These are phyloP conservation scores for Luperina nickerlii DNA, from an alignment of 2,888 invertebrate genomes.

Conservation along the genomic window DNA sequence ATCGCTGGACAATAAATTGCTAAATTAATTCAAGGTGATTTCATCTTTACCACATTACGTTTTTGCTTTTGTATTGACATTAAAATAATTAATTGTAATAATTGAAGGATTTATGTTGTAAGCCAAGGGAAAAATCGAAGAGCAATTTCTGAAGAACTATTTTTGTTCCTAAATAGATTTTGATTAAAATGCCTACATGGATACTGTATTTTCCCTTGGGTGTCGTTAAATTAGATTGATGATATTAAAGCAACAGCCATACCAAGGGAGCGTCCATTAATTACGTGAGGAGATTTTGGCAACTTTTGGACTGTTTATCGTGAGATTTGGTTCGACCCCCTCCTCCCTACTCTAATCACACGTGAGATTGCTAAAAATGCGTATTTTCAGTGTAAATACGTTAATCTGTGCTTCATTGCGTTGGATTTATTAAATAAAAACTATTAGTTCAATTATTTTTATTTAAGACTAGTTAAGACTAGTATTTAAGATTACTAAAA, in stretches of 20 bases:
- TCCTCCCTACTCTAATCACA: no score
- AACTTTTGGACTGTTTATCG: no score
- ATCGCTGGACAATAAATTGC: constrained; percentile 5
- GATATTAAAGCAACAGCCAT: not conserved
- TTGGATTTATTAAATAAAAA: no score
- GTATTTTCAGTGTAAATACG: no score
- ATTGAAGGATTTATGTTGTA: constrained; percentile 30
- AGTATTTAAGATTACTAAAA: no score
- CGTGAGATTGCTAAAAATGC: no score
- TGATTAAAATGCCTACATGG: constrained; percentile 8
- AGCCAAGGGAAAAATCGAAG: not conserved
- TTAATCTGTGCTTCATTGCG: no score
- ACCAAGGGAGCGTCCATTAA: no score
- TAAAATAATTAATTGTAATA: not conserved
- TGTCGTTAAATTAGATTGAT: constrained; percentile 13
- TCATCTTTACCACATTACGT: constrained; percentile 3
- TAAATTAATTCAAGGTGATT: constrained; percentile 10
- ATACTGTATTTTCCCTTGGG: not conserved
- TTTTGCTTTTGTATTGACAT: constrained; percentile 16
- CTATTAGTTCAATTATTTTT: no score
- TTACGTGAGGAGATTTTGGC: no score
- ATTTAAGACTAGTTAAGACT: no score
- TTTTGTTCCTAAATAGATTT: constrained; percentile 20
- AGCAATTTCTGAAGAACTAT: constrained; percentile 1
- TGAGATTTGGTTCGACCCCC: no score